phyloP scores from a whole-genome alignment of 2,113 vertebrate species.

The Formicarius rufipectus region DNA sequence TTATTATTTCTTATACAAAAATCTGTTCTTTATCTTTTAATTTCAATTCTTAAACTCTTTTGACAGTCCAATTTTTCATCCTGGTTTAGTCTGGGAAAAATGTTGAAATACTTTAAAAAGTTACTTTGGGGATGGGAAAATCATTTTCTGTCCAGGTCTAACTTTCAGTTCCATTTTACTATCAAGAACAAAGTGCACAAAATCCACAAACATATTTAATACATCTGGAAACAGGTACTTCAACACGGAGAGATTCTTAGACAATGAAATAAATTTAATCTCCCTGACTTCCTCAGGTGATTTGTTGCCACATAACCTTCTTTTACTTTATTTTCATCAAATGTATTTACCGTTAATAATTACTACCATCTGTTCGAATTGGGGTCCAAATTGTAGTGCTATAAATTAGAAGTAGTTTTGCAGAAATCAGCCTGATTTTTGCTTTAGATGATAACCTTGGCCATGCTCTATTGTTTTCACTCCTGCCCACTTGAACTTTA shows the following conservation, averaged over 20 bases:
- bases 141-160: not conserved
- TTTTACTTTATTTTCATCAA: not conserved
- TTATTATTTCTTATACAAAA: conserved; percentile 9
- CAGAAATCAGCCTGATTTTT: not conserved
- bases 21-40: conserved; percentile 36
- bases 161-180: not conserved
- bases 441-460: not conserved
- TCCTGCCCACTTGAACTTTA: not conserved
- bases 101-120: not conserved
- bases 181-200: not conserved
- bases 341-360: conserved; percentile 13
- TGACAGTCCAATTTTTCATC: conserved; percentile 45
- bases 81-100: conserved; percentile 16
- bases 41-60: conserved; percentile 21
- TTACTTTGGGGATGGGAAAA: conserved; percentile 12
- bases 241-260: not conserved
- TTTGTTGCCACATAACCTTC: not conserved
- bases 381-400: not conserved
- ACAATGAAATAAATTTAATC: conserved; percentile 34
- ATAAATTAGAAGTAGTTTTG: conserved; percentile 18
- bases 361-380: not conserved
- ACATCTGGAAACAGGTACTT: conserved; percentile 31
- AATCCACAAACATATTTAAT: not conserved
- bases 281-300: not conserved
- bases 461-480: not conserved